Evolutionary conservation across 2,113 vertebrate species (phyloP).

Genomic region (Salminus brasiliensis): DNA sequence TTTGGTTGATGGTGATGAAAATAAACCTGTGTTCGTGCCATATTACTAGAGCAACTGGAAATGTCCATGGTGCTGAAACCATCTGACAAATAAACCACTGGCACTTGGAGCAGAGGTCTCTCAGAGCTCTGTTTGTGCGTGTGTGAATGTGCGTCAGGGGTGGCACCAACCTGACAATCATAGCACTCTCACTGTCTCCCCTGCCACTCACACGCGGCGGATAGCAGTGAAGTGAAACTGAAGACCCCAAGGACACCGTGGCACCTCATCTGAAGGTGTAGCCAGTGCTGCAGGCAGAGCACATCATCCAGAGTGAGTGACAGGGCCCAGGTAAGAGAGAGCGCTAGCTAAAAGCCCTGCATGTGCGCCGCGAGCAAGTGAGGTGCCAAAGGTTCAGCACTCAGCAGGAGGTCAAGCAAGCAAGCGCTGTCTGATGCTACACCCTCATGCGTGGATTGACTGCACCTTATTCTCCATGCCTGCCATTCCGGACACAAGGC

Average conservation of each 20-base stretch:
- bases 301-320: conserved; percentile 22
- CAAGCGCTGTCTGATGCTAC: conserved; percentile 59
- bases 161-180: conserved; percentile 36
- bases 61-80: conserved; percentile 57
- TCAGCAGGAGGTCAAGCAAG: conserved; percentile 60
- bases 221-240: conserved; percentile 43
- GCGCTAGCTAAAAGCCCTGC: conserved; percentile 53
- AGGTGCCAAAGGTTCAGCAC: conserved; percentile 61
- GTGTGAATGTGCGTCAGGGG: neutral
- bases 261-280: conserved; percentile 27
- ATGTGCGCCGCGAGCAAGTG: conserved; percentile 44
- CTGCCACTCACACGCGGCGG: conserved; percentile 1
- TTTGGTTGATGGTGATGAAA: too few species aligned
- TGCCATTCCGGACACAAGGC: conserved; percentile 13
- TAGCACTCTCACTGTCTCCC: conserved; percentile 26
- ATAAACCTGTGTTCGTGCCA: too few species aligned
- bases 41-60: neutral
- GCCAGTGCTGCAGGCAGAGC: neutral
- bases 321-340: conserved; percentile 54
- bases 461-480: conserved; percentile 26
- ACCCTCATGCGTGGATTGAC: conserved; percentile 50
- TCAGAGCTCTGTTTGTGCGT: neutral
- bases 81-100: neutral
- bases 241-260: conserved; percentile 30
- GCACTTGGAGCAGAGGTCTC: neutral